Evolutionary conservation across 2,888 invertebrate species (phyloP).

Genomic region (Eubasilissa splendida): DNA sequence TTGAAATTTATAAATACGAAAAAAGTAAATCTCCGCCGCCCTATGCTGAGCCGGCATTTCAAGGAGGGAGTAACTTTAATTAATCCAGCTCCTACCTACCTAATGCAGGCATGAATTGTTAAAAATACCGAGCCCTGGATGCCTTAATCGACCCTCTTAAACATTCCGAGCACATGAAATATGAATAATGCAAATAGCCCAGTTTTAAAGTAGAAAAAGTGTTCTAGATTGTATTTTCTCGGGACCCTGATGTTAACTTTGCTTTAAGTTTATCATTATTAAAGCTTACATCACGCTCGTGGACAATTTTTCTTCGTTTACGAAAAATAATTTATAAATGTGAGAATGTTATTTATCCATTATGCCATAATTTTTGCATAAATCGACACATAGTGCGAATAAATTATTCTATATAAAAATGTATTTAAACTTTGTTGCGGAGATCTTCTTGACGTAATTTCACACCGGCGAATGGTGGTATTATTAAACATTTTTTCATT

Average conservation of each 20-base stretch:
- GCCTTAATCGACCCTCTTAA: slow-evolving; percentile 34
- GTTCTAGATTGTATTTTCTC: slow-evolving; percentile 29
- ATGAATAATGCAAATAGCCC: slow-evolving; percentile 34
- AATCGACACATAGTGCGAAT: too few species aligned
- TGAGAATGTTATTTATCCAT: too few species aligned
- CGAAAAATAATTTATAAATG: too few species aligned
- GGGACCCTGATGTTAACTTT: slow-evolving; percentile 24
- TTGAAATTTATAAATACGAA: neutral
- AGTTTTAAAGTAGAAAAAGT: slow-evolving; percentile 27
- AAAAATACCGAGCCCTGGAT: slow-evolving; percentile 33
- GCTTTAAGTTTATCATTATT: slow-evolving; percentile 27
- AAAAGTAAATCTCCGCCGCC: neutral
- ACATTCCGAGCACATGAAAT: slow-evolving; percentile 35
- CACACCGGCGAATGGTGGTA: too few species aligned
- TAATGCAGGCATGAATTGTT: slow-evolving; percentile 39
- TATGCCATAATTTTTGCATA: too few species aligned
- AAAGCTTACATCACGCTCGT: neutral
- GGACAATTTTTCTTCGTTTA: slow-evolving; percentile 13
- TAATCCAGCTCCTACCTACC: slow-evolving; percentile 25
- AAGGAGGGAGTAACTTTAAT: slow-evolving; percentile 19
- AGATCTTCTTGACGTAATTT: too few species aligned
- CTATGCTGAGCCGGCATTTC: slow-evolving; percentile 5
- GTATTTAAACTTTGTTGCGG: too few species aligned
- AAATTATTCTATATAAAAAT: too few species aligned
- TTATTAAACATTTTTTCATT: too few species aligned